phyloP scores from a whole-genome alignment of 2,888 invertebrate genomes.

The Polietes domitor region DNA sequence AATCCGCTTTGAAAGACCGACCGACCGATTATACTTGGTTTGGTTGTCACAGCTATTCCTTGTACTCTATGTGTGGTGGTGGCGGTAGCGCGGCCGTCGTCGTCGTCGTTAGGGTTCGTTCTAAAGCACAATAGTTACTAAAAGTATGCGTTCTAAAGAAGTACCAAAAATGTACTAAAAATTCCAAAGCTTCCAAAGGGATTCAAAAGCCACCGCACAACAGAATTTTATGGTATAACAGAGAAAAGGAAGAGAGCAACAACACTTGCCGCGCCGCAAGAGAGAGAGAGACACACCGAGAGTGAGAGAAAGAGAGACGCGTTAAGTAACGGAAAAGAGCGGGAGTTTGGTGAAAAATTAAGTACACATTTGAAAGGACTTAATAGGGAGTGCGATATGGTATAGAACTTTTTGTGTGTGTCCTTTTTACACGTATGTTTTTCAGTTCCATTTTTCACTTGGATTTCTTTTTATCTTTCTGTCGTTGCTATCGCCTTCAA shows the following conservation, averaged over 20 bases:
- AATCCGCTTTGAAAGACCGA: constrained; percentile 45
- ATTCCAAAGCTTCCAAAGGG: not conserved
- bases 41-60: constrained; percentile 33
- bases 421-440: not conserved
- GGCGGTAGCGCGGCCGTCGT: not conserved
- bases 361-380: not conserved
- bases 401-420: not conserved
- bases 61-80: constrained; percentile 17
- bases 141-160: not conserved
- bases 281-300: not conserved
- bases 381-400: not conserved
- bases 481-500: not conserved
- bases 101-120: not conserved
- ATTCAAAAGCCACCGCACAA: not conserved
- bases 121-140: constrained; percentile 1
- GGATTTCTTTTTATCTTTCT: not conserved
- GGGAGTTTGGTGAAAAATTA: not conserved
- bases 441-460: not conserved
- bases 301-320: not conserved
- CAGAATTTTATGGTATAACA: not conserved
- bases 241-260: not conserved
- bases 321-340: not conserved
- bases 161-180: constrained; percentile 4
- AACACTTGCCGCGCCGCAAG: not conserved
- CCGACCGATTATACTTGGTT: constrained; percentile 38